Evolutionary conservation across 2,888 invertebrate species (phyloP), one percentile per base, ranked within the genome.

Genomic region (Cordilura impudica): DNA sequence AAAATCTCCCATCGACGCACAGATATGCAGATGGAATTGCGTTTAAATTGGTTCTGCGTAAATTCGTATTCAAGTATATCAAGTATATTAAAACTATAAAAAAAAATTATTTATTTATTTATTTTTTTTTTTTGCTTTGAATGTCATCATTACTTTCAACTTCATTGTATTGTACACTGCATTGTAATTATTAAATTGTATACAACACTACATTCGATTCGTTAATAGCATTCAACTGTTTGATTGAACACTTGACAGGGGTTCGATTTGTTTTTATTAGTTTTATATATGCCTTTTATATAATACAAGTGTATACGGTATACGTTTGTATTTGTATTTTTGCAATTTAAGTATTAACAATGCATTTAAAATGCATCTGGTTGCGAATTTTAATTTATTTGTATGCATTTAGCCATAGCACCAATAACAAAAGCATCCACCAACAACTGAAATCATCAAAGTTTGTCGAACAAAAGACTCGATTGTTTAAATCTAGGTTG

Each of bases 121-220:
- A 5, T 31, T 31, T 31, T n/a, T n/a, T n/a, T n/a, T 16, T 16
- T 47, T 10, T 47, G 16, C n/a, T 58, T 43, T 23, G 21, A 4
- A 39, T 51, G 12, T 23, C 21, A 8, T 5, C 49, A 31, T 10
- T 4, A 31, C 12, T 6, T 31, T 31, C 10, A 31, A 31, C 2
- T 31, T 31, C 3, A 31, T 8, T 31, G 3, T 31, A 31, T 31
- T 31, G 10, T 56, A 12, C 18, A 56, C 18, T n/a, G 21, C 23
- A 43, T 31, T 54, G 54, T 14, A 43, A 60, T 45, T 60, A 45
- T 60, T 45, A 45, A 45, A 45, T 60, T 45, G 60, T 7, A 23
- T 60, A 26, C 23, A 43, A 21, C 23, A 60, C 23, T 39, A 21
- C 18, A 43, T 43, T 31, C 8, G 3, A 43, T 16, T 39, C 2